Conservation (phyloP, 2,113 vertebrate genomes). For the Riparia riparia region DNA sequence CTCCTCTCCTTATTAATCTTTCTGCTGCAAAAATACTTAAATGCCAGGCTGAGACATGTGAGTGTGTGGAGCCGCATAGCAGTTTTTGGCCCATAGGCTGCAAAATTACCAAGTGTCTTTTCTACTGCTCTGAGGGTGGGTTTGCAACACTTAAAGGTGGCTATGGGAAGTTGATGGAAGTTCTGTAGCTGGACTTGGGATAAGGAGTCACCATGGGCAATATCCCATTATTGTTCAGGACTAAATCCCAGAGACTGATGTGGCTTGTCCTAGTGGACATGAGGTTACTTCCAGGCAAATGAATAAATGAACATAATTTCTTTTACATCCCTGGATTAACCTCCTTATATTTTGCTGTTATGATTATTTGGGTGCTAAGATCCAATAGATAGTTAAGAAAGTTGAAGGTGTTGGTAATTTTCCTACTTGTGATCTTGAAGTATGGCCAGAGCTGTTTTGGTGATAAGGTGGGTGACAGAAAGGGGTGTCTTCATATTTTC, state of each 20-base stretch:
- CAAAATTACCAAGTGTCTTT: not conserved
- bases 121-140: not conserved
- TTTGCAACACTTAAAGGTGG: not conserved
- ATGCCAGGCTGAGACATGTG: not conserved
- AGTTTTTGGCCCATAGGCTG: not conserved
- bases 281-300: not conserved
- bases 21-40: not conserved
- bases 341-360: not conserved
- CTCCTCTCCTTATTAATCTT: not conserved
- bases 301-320: not conserved
- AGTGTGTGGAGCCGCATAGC: not conserved
- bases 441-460: not conserved
- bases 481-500: not conserved
- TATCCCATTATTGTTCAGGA: not conserved
- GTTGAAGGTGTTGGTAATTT: not conserved
- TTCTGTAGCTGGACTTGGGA: not conserved
- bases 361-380: not conserved
- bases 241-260: not conserved
- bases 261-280: not conserved
- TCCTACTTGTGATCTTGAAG: not conserved
- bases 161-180: not conserved
- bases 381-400: not conserved
- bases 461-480: not conserved
- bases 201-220: fast-evolving
- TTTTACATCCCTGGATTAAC: not conserved